A percentile compares a stretch with the other conserved stretches of the same genome.
Conservation (phyloP, 2,113 vertebrate genomes). For the Callorhinus ursinus region DNA sequence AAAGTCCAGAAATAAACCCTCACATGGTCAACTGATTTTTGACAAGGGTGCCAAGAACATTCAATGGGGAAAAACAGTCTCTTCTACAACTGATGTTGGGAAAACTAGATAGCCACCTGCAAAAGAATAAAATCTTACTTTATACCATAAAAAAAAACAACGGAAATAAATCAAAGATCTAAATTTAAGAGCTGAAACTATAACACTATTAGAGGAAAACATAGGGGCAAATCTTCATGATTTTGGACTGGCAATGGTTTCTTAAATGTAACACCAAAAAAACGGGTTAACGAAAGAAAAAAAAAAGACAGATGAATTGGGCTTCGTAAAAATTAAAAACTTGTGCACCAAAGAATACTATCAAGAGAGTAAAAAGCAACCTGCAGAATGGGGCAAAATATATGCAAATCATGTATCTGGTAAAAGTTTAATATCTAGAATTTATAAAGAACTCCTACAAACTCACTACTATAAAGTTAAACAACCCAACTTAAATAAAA, state of each 20-base stretch:
- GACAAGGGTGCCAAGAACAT: neutral
- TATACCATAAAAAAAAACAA: neutral
- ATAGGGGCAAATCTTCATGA: neutral
- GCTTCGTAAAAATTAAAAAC: neutral
- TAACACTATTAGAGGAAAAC: neutral
- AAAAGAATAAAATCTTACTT: neutral
- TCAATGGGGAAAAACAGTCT: neutral
- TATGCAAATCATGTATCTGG: neutral
- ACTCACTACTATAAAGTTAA: neutral
- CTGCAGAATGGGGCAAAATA: neutral
- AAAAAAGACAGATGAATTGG: neutral
- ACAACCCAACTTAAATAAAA: neutral
- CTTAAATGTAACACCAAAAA: neutral
- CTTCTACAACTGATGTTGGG: neutral
- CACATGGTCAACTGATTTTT: neutral
- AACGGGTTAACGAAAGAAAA: neutral
- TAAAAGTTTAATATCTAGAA: neutral
- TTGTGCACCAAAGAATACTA: neutral
- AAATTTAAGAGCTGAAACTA: neutral
- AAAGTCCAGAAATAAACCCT: neutral
- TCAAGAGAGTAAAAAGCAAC: neutral
- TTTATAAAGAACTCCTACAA: slow-evolving; percentile 23
- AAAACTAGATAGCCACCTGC: neutral
- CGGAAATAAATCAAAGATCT: neutral
- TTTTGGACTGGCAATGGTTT: neutral